phyloP scores from a whole-genome alignment of 64 coral and sea anemone genomes.

The Catalaphyllia jardinei region DNA sequence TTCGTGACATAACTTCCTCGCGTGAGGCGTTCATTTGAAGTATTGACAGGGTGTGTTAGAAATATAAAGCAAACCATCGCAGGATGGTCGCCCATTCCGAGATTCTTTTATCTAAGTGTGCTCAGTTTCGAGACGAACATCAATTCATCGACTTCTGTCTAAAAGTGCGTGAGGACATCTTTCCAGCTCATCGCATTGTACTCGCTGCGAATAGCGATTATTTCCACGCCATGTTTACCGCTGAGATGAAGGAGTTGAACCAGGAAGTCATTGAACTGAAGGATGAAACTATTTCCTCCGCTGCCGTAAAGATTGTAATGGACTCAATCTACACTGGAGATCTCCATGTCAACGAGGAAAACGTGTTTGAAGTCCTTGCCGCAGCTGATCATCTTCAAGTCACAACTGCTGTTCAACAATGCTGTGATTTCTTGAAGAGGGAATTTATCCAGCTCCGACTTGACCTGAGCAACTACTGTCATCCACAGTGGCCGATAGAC shows the following conservation, averaged over 20 bases:
- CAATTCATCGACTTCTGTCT: conserved; percentile 69
- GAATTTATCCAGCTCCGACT: not conserved
- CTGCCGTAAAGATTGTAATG: conserved; percentile 5
- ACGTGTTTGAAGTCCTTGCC: not conserved
- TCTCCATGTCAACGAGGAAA: conserved; percentile 12
- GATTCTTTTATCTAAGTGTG: not conserved
- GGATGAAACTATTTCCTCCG: conserved; percentile 16
- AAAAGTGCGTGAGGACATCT: conserved; percentile 50
- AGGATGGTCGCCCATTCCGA: conserved; percentile 14
- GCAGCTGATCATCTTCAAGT: conserved; percentile 30
- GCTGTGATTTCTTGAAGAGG: conserved; percentile 4
- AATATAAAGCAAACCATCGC: too few species aligned
- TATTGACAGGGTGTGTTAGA: too few species aligned
- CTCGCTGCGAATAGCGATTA: conserved; percentile 84
- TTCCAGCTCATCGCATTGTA: conserved; percentile 65
- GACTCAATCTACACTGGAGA: conserved; percentile 25
- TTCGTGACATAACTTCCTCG: too few species aligned
- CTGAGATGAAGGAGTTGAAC: conserved; percentile 25
- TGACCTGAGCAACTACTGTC: conserved; percentile 8
- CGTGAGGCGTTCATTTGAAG: too few species aligned
- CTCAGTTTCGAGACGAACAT: not conserved
- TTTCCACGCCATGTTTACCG: conserved; percentile 85
- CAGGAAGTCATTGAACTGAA: conserved; percentile 40
- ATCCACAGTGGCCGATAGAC: not conserved
- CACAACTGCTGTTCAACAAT: conserved; percentile 1